A percentile compares a stretch with the other conserved stretches of the same genome.
phyloP scores from a whole-genome alignment of 2,113 vertebrate genomes.

The Corythornis vintsioides region DNA sequence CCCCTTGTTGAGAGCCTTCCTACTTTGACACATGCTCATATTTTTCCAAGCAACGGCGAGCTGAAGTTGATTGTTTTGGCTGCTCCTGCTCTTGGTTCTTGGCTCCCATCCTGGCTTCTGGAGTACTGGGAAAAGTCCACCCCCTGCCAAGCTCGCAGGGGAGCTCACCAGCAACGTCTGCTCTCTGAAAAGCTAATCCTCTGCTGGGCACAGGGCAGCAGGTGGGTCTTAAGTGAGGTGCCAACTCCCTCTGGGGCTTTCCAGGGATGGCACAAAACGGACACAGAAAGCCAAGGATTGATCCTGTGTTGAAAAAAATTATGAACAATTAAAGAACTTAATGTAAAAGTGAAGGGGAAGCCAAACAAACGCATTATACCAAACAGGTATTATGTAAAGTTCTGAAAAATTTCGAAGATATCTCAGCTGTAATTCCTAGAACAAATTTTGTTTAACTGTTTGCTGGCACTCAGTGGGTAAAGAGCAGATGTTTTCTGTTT shows the following conservation, averaged over 20 bases:
- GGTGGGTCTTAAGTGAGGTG: not conserved
- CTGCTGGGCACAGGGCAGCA: rapidly evolving
- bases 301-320: not conserved
- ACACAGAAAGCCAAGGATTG: not conserved
- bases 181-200: not conserved
- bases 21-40: slow-evolving; percentile 12
- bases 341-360: not conserved
- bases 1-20: slow-evolving; percentile 25
- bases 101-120: slow-evolving; percentile 12
- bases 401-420: not conserved
- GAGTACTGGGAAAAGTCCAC: not conserved
- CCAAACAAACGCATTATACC: not conserved
- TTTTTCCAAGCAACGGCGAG: slow-evolving; percentile 4
- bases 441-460: not conserved
- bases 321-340: not conserved
- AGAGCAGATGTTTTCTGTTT: not conserved
- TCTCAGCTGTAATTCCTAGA: not conserved
- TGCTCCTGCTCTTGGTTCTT: slow-evolving; percentile 9
- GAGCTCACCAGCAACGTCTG: not conserved
- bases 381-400: not conserved
- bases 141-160: not conserved
- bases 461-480: not conserved
- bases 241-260: not conserved
- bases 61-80: slow-evolving; percentile 19
- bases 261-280: not conserved